These are phyloP conservation scores for Rhinogobio ventralis DNA, from an alignment of 2,797 vertebrate genomes.

Conservation along the genomic window DNA sequence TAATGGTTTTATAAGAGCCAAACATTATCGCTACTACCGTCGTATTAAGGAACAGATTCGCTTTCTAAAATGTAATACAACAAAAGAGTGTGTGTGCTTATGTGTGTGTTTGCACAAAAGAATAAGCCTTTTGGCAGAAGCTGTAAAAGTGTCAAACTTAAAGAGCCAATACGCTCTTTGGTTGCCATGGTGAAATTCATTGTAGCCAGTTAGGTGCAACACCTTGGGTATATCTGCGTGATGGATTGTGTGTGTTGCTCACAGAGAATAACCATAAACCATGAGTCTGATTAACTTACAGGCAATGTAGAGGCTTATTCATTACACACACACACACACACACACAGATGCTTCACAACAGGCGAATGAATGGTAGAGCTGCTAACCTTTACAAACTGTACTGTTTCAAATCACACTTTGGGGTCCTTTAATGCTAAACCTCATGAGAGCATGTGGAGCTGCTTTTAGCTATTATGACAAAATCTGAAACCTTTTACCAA, in stretches of 20 bases:
- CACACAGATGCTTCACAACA: neutral
- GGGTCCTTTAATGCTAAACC: neutral
- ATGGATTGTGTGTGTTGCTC: conserved; percentile 28
- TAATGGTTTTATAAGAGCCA: neutral
- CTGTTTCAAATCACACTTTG: conserved; percentile 2
- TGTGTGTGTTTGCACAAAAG: neutral
- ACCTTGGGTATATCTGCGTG: conserved; percentile 29
- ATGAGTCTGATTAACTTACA: conserved; percentile 46
- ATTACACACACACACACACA: conserved; percentile 22
- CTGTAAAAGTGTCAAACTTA: conserved; percentile 38
- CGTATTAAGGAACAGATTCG: neutral
- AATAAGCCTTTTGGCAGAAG: conserved; percentile 19
- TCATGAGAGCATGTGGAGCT: neutral
- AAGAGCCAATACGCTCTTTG: conserved; percentile 30
- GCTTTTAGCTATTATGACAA: conserved; percentile 21
- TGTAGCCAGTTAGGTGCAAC: conserved; percentile 47
- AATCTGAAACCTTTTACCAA: neutral
- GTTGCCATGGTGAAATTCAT: conserved; percentile 53
- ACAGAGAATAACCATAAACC: conserved; percentile 36
- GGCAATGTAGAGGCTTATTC: conserved; percentile 22
- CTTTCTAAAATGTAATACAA: neutral
- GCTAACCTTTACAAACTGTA: conserved; percentile 13
- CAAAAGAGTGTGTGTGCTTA: neutral
- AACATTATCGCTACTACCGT: neutral
- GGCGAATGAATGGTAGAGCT: neutral